Evolutionary conservation across 1,140 invertebrate genomes (phyloP), one percentile per base, ranked within the genome.

Genomic region (Orius laevigatus): DNA sequence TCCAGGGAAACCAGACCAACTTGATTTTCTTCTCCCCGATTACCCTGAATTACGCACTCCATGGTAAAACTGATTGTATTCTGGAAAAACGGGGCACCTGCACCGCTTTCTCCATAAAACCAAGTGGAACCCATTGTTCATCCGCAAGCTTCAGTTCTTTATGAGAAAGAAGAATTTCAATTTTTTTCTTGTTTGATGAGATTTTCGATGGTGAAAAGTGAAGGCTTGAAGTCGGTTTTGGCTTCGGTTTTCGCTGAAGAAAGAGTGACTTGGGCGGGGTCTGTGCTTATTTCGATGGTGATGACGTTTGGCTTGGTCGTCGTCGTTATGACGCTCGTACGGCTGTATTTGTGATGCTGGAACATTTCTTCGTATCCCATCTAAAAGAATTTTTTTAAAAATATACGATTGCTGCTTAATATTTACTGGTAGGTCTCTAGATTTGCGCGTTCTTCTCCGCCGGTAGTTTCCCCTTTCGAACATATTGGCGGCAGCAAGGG

Each of bases 401-500:
- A 12, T n/a, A 38, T n/a, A 12, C 15, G 36, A 38, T 38, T 38
- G 10, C 11, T 38, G n/a, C 11, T 16, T 12, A n/a, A 34, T 38
- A 38, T 3, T 16, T 38, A 12, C n/a, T 10, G 12, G 34, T 3
- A 51, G 31, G n/a, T 51, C 49, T 14, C 50, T 45, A 12, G 55
- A 55, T 33, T 54, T 46, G 15, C 57, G 48, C 12, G 56, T 54
- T 25, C 58, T 44, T n/a, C 59, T 34, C 34, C 59, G 34, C 25
- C 59, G 46, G 47, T 56, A 60, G 47, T 60, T 60, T 0, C 94
- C 93, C 59, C 97, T 94, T 59, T 98, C 93, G 65, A 98, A 98
- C 94, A 98, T 97, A 63, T 96, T 95, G 59, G 93, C 88, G 0
- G 81, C 59, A 33, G 70, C 90, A 60, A 95, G 91, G 0, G 92